Conservation (phyloP, 1,140 invertebrate genomes). For the Ptiloglossa arizonensis region DNA sequence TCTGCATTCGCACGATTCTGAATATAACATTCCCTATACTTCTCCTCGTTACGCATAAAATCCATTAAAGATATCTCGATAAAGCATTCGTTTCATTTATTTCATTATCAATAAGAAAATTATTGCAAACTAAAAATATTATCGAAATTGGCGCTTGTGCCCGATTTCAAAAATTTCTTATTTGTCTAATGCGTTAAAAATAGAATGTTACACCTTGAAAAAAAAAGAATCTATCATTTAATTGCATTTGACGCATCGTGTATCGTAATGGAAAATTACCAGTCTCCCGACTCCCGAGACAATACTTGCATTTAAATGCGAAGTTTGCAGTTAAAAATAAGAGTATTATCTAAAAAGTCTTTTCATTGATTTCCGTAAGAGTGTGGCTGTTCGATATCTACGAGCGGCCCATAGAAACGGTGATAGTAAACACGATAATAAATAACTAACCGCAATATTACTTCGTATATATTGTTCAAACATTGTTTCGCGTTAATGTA, state of each 20-base stretch:
- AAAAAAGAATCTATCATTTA: no score
- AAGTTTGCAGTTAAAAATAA: background rate
- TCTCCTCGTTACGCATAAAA: background rate
- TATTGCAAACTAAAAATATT: background rate
- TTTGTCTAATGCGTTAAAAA: no score
- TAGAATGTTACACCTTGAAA: no score
- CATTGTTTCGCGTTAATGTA: background rate
- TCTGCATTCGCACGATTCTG: no score
- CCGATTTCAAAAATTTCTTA: background rate
- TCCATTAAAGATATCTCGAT: background rate
- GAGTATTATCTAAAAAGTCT: background rate
- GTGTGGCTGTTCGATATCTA: background rate
- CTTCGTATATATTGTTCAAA: background rate
- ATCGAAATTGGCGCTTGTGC: background rate
- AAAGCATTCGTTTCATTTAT: no score
- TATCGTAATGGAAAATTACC: background rate
- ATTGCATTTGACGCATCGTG: no score
- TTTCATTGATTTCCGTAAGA: background rate
- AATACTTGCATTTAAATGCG: background rate
- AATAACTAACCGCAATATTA: background rate
- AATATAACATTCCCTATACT: background rate
- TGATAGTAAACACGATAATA: background rate
- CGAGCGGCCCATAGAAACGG: background rate
- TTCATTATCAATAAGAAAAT: background rate
- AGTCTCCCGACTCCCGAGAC: no score